Base-by-base conservation (phyloP, 2,797 vertebrate species). In the Choloepus didactylus region DNA sequence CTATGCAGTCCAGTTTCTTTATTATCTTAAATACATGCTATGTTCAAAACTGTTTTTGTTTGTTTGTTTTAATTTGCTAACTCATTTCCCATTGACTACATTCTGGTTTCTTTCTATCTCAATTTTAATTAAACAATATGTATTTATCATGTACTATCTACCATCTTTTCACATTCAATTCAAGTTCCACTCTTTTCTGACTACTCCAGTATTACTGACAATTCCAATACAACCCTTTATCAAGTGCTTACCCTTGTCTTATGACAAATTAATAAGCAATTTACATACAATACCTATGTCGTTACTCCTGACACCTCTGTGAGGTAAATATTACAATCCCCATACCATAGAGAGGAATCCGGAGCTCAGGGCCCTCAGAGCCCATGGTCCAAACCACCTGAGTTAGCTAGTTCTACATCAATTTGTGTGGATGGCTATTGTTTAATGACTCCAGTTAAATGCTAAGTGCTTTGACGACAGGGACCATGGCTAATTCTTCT, bases 111-210 rank as follows among this genome's bases (percentile, higher is more conserved):
- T 72, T 64, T 41, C 31, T 44, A 92, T 29, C 5, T 87, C 35
- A 84, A 16, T 92, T 77, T 59, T 67, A 92, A 81, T 38, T 87
- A 94, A 93, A 60, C 35, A 83, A 31, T 64, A 59, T 8, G 3
- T 67, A 51, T 69, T 49, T 84, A 72, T 41, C 64, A 73, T 1
- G 3, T 4, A n/a, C 0, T 51, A 6, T 16, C 16, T 76, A 51
- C 29, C 15, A 76, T 51, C 35, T 94, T 88, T 82, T 75, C 79
- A 70, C n/a, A 31, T 2, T 23, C 35, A 81, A 11, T 77, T 38
- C 5, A 79, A 54, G 10, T 25, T 60, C 19, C 23, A 72, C 16
- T 83, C 56, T 64, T 87, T 83, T 64, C 76, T 62, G 25, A 25
- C 31, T 14, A 35, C 12, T 31, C 10, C 23, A 76, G 15, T 5